Evolutionary conservation across 2,888 invertebrate species (phyloP).

Genomic region (Pterostichus niger): DNA sequence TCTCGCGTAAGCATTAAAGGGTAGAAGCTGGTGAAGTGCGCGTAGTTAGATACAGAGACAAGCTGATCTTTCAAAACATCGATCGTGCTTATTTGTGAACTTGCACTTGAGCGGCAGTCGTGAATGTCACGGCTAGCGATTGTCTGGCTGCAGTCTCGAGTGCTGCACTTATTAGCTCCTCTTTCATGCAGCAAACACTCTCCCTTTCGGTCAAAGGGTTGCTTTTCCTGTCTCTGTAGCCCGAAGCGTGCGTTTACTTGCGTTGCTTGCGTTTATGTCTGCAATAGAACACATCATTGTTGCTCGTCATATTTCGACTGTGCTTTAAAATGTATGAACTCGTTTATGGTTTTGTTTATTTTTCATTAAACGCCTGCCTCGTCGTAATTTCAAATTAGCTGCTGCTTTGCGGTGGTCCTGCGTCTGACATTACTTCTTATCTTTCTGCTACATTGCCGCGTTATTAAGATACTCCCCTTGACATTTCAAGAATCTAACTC

Average conservation of each 20-base stretch:
- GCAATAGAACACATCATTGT: background rate
- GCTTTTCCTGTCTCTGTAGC: conserved; percentile 36
- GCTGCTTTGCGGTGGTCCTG: conserved; percentile 48
- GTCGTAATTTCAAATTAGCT: conserved; percentile 65
- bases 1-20: conserved; percentile 29
- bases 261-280: background rate
- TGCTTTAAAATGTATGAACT: conserved; percentile 63
- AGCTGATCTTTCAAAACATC: conserved; percentile 36
- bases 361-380: conserved; percentile 62
- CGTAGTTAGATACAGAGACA: no score
- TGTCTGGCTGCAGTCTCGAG: conserved; percentile 70
- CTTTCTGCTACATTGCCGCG: conserved; percentile 64
- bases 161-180: conserved; percentile 70
- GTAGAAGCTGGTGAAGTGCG: conserved; percentile 16
- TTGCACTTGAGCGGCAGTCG: conserved; percentile 59
- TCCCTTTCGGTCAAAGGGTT: conserved; percentile 68
- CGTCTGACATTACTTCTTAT: conserved; percentile 60
- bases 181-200: conserved; percentile 69
- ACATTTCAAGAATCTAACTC: conserved; percentile 40
- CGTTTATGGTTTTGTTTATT: conserved; percentile 64
- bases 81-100: conserved; percentile 59
- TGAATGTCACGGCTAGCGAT: conserved; percentile 70
- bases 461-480: conserved; percentile 42
- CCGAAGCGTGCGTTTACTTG: background rate
- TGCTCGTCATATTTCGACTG: conserved; percentile 12